Evolutionary conservation across 1,140 invertebrate species (phyloP).

Genomic region (Drosophila dunni): DNA sequence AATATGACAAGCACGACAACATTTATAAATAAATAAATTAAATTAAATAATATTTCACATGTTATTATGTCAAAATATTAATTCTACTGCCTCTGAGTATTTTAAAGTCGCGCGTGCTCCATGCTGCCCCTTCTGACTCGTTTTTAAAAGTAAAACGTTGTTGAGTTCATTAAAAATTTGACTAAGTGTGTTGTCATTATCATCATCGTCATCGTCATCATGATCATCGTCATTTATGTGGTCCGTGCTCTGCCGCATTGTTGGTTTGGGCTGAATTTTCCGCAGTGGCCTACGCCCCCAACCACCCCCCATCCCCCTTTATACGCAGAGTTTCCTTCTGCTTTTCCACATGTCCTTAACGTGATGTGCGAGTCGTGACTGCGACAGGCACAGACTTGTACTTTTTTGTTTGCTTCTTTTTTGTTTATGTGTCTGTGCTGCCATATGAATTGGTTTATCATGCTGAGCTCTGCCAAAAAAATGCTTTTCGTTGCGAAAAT

Average conservation of each 20-base stretch:
- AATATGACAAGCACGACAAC: no score
- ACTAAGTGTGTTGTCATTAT: conserved; percentile 77
- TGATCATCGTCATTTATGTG: neutral
- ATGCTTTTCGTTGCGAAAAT: conserved; percentile 38
- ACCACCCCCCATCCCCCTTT: neutral
- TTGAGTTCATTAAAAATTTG: conserved; percentile 81
- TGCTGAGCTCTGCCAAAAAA: conserved; percentile 45
- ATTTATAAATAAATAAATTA: no score
- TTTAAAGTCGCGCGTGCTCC: no score
- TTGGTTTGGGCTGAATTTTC: neutral
- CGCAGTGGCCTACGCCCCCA: neutral
- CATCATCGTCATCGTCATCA: conserved; percentile 39
- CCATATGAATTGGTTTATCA: conserved; percentile 54
- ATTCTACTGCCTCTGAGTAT: no score
- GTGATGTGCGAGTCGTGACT: conserved; percentile 29
- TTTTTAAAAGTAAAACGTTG: conserved; percentile 76
- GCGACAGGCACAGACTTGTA: conserved; percentile 48
- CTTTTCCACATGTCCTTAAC: conserved; percentile 53
- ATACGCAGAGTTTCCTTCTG: conserved; percentile 11
- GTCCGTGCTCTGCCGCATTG: conserved; percentile 14
- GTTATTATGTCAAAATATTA: no score
- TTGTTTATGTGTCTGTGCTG: conserved; percentile 24
- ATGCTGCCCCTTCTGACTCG: no score
- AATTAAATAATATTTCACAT: no score
- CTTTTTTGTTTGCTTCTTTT: conserved; percentile 16